Base-by-base conservation (phyloP, 2,888 invertebrate genomes). In the Dioctria rufipes region DNA sequence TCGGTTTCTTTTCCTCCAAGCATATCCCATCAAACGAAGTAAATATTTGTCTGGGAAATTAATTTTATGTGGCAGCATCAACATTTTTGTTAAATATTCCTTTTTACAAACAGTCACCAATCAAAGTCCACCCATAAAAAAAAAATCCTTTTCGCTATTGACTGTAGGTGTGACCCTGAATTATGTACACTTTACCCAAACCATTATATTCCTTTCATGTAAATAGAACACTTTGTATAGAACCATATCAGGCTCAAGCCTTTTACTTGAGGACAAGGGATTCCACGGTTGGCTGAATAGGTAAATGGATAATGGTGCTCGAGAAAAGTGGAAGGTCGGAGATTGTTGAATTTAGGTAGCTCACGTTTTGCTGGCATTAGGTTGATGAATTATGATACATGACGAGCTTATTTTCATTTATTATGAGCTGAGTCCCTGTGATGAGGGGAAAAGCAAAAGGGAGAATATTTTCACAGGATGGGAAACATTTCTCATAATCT, bases 361-460 rank as follows among this genome's bases (percentile, higher is more conserved):
- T 63, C 63, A 77, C 77, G 63, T 61, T 77, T 77, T 49, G 46
- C 49, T 63, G 63, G 63, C 77, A 77, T 63, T 77, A 63, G 77
- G 77, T 77, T 77, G 77, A 77, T 77, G 77, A 77, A 77, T 77
- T 77, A 77, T 77, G 77, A 77, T 77, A 77, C 77, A 77, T 77
- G 61, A 77, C 77, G 61, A 77, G 77, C 77, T 77, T 63, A 63
- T 77, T 63, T 77, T 63, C 77, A 63, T 77, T 77, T 77, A 77
- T 77, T 77, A 63, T 77, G 77, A 77, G 77, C 43, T 13, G 25
- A 25, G 25, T n/a, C 25, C 5, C 2, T 2, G n/a, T 43, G 46
- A 61, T 5, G 77, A 42, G 11, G 61, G 43, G 63, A 37, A 49
- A 5, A 37, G 77, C 46, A 63, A 63, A 77, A 46, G 51, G 63